phyloP scores from a whole-genome alignment of 2,888 invertebrate species.

The Halictus quadricinctus region DNA sequence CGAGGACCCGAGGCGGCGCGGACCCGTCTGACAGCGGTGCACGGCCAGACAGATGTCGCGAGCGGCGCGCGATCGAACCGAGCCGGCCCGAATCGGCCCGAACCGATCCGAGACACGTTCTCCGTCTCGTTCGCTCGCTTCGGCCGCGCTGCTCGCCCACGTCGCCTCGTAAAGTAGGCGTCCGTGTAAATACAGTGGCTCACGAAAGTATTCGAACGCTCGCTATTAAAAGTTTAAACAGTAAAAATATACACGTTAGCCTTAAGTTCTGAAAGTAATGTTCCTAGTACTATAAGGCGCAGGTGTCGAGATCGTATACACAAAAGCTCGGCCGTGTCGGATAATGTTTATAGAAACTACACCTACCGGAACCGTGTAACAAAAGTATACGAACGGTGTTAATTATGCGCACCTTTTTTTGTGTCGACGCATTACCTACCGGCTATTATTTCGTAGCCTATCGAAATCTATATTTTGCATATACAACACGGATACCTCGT shows the following conservation, averaged over 20 bases:
- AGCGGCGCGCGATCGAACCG: conserved; percentile 19
- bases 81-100: neutral
- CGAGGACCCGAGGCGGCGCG: conserved; percentile 44
- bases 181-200: conserved; percentile 15
- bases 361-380: neutral
- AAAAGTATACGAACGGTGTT: neutral
- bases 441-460: neutral
- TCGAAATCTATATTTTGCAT: neutral
- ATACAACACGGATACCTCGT: neutral
- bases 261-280: conserved; percentile 5
- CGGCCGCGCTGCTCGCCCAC: conserved; percentile 28
- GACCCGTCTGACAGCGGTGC: conserved; percentile 51
- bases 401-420: neutral
- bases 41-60: conserved; percentile 57
- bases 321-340: neutral
- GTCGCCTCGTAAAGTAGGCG: conserved; percentile 31
- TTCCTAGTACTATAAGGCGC: neutral
- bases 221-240: conserved; percentile 5
- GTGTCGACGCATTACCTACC: neutral
- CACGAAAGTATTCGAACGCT: conserved; percentile 2
- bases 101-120: neutral
- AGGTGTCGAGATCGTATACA: neutral
- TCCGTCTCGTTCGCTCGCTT: conserved; percentile 17
- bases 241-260: conserved; percentile 5
- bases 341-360: neutral